Conservation (phyloP, 37 sponge, comb jelly and placozoan species). For the Beroe ovata region DNA sequence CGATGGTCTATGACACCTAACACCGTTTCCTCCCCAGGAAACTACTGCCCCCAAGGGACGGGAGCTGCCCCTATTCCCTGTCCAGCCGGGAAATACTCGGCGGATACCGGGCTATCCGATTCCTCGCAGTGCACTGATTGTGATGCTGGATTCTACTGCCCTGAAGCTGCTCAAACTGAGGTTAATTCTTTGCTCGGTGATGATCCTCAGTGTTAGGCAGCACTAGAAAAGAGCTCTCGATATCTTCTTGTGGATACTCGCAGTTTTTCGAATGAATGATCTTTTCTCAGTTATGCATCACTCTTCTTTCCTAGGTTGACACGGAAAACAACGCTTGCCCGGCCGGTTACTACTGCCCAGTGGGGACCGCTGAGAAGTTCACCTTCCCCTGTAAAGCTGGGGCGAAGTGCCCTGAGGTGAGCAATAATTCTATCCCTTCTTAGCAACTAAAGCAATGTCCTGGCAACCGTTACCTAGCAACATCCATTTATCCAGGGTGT, state of each 20-base stretch:
- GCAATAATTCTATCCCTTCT: no score
- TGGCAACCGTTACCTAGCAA: no score
- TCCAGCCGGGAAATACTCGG: conserved; percentile 67
- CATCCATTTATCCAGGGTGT: background rate
- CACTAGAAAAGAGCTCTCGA: no score
- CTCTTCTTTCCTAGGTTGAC: conserved; percentile 24
- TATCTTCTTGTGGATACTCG: no score
- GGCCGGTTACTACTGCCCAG: conserved; percentile 68
- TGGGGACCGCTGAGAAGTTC: conserved; percentile 18
- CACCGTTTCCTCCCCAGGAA: conserved; percentile 59
- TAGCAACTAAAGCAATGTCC: no score
- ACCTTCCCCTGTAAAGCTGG: conserved; percentile 55
- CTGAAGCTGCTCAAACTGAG: conserved; percentile 41
- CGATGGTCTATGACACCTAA: no score
- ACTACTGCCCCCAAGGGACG: conserved; percentile 69
- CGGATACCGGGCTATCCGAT: conserved; percentile 8
- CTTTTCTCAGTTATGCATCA: no score
- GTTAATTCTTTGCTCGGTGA: no score
- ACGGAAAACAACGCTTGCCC: conserved; percentile 60
- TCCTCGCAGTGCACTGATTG: conserved; percentile 29
- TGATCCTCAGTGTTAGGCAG: no score
- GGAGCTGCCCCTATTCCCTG: conserved; percentile 54
- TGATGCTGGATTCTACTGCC: conserved; percentile 43
- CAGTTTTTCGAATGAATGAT: no score
- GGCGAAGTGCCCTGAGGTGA: conserved; percentile 26